These are phyloP conservation scores for Ecdyonurus torrentis DNA, from an alignment of 2,888 invertebrate species.

Conservation along the genomic window DNA sequence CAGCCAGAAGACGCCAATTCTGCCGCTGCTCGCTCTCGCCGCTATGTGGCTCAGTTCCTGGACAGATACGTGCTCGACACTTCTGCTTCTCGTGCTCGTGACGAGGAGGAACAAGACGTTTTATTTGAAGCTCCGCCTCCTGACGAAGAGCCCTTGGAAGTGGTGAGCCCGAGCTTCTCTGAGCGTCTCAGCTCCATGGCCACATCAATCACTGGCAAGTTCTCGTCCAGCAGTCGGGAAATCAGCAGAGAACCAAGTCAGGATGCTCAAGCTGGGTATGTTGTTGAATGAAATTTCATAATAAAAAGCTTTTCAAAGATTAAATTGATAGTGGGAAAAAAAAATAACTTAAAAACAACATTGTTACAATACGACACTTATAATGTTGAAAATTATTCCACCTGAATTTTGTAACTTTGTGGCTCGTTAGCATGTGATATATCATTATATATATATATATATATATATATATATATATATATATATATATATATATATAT, in stretches of 20 bases:
- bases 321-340: too few species aligned
- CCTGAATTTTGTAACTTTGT: too few species aligned
- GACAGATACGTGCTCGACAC: constrained; percentile 44
- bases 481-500: too few species aligned
- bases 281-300: not conserved
- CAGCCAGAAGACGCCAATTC: constrained; percentile 14
- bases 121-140: constrained; percentile 10
- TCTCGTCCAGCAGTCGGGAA: not conserved
- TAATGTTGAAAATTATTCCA: too few species aligned
- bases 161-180: not conserved
- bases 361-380: too few species aligned
- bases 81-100: constrained; percentile 30
- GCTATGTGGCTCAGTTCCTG: constrained; percentile 34
- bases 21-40: constrained; percentile 28
- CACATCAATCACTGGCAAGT: not conserved
- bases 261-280: not conserved
- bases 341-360: too few species aligned
- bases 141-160: not conserved
- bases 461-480: too few species aligned
- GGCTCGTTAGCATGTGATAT: too few species aligned
- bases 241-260: not conserved
- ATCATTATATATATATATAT: too few species aligned
- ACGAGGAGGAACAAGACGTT: constrained; percentile 15
- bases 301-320: too few species aligned
- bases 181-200: constrained; percentile 1